These are phyloP conservation scores for Drosophila tani DNA, from an alignment of 1,140 invertebrate species.

Conservation along the genomic window DNA sequence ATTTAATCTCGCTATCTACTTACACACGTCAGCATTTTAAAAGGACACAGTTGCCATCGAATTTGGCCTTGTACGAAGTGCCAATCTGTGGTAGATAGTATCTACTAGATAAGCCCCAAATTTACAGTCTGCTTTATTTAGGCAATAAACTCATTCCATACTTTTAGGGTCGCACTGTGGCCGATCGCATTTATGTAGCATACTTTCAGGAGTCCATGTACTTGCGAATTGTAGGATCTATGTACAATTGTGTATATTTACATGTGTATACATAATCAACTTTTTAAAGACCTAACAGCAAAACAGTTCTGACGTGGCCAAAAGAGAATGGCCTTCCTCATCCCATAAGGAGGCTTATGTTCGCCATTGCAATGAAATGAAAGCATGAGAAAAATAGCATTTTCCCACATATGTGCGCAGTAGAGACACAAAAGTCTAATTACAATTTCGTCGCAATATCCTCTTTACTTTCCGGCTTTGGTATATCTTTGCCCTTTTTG, in stretches of 20 bases:
- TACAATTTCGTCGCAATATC: conserved; percentile 41
- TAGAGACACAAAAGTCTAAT: conserved; percentile 54
- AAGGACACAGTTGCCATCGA: neutral
- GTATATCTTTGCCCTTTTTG: conserved; percentile 14
- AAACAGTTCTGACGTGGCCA: neutral
- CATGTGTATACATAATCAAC: too few relatives aligned
- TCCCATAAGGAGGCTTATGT: conserved; percentile 3
- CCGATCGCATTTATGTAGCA: neutral
- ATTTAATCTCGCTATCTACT: conserved; percentile 21
- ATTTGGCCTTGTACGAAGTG: neutral
- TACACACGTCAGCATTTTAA: conserved; percentile 23
- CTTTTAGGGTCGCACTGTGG: neutral
- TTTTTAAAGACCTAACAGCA: too few relatives aligned
- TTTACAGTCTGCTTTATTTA: conserved; percentile 1
- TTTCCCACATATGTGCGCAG: conserved; percentile 70
- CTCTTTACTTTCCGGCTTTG: neutral
- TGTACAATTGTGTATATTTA: too few relatives aligned
- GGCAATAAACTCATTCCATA: neutral
- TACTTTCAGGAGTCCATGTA: neutral
- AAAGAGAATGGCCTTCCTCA: neutral
- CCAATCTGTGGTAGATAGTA: conserved; percentile 1
- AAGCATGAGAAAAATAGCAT: conserved; percentile 75
- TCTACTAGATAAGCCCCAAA: neutral
- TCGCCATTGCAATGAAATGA: conserved; percentile 38
- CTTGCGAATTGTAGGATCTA: too few relatives aligned